Base-by-base conservation (phyloP, 2,888 invertebrate species). In the Erebia epiphron region DNA sequence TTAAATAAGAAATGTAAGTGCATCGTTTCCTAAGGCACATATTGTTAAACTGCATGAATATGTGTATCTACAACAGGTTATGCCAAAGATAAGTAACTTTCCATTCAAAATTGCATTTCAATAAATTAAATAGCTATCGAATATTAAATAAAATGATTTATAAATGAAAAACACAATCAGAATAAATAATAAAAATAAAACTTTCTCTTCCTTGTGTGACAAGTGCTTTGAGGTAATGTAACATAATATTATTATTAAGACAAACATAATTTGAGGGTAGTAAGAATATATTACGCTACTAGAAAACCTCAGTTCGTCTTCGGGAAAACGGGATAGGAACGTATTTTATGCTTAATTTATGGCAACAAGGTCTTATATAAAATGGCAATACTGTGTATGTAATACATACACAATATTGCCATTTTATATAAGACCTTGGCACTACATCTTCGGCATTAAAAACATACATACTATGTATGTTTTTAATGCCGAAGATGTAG, bases 191-290 rank as follows among this genome's bases (percentile, higher is more conserved):
- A 74, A 71, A 16, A 74, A 72, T 75, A 75, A 75, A 77, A 73
- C 69, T 76, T 73, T 75, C 74, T 74, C 78, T 35, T 35, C 35
- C 35, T 77, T 78, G 76, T 75, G 74, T 79, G 77, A 80, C 78
- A 81, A 81, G 78, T 76, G 75, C 77, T 75, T 61, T 75, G 79
- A 81, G 80, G 80, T 81, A 80, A 76, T 74, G 52, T 54, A 18
- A 65, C 41, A 54, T 54, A 54, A 16, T 14, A 26, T 13, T 11
- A 11, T 11, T 43, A 52, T 50, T 3, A 11, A 41, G 10, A 26
- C 41, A 63, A 49, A 14, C 5, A 21, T 16, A 5, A 5, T 61
- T 61, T 10, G 16, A 26, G 21, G 13, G 13, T 41, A 35, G 35
- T 64, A 64, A 21, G 26, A 41, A 52, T 35, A 52, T 26, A 16